These are phyloP conservation scores for Eulimnadia texana DNA, from an alignment of 1,140 invertebrate species.

Conservation along the genomic window DNA sequence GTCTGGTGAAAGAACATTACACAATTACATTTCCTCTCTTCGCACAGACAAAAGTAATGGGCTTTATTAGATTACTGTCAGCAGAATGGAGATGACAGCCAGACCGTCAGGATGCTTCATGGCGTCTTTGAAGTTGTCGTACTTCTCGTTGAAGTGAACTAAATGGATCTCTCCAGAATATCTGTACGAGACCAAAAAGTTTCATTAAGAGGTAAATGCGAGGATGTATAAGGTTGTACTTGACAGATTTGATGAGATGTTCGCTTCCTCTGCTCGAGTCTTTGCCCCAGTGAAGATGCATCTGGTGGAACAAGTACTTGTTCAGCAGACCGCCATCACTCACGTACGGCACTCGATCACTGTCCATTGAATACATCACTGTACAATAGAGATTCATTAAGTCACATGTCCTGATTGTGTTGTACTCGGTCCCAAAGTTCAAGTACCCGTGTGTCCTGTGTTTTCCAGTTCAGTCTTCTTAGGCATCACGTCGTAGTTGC, in stretches of 20 bases:
- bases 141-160: constrained; percentile 47
- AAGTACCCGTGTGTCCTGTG: constrained; percentile 27
- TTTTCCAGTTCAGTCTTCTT: constrained; percentile 23
- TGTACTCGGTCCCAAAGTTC: no score
- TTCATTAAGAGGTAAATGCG: neutral
- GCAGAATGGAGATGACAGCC: constrained; percentile 13
- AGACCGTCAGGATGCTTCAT: constrained; percentile 38
- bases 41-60: neutral
- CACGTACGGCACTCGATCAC: constrained; percentile 17
- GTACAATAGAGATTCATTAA: constrained; percentile 12
- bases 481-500: constrained; percentile 21
- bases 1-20: constrained; percentile 29
- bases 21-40: neutral
- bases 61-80: neutral
- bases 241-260: constrained; percentile 57
- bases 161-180: constrained; percentile 42
- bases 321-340: constrained; percentile 46
- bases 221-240: constrained; percentile 24
- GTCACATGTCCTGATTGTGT: no score
- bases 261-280: constrained; percentile 70
- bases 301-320: constrained; percentile 60
- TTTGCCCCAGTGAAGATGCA: constrained; percentile 76
- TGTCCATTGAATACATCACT: constrained; percentile 20
- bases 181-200: neutral
- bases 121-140: constrained; percentile 38